Evolutionary conservation across 2,888 invertebrate species (phyloP), one percentile per base, ranked within the genome.

Genomic region (Pollenia amentaria): DNA sequence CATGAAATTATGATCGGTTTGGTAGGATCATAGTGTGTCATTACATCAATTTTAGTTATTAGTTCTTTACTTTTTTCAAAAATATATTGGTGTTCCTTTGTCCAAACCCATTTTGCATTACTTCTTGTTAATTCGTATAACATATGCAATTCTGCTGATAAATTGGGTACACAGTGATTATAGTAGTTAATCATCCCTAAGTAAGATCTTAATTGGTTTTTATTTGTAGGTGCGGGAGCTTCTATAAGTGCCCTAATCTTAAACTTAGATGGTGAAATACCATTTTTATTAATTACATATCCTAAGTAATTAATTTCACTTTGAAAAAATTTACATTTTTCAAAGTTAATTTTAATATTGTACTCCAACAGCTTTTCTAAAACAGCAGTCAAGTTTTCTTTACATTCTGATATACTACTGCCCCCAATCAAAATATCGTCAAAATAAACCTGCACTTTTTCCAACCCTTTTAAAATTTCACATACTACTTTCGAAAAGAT

Each of bases 181-280:
- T 87, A 88, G 67, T 75, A 84, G 46, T 87, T 88, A 16, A 88
- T 44, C 70, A 80, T 72, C 12, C 72, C 79, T n/a, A 79, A 48
- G 16, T 79, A 79, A 2, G 79, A 79, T 46, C 53, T 62, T 38
- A 70, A 42, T 18, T 70, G 51, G 6, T n/a, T 53, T 76, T 78
- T 78, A 64, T 73, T 78, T 14, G n/a, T 8, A 16, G 62, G 70
- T 1, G 14, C 62, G 1, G 78, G 80, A 14, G 67, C 62, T 42
- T 57, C 84, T 60, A 60, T 6, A 29, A 29, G 29, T 29, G 29
- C 29, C 6, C 29, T 42, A 18, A 79, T 12, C 57, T 84, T 79
- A 51, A 1, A 21, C 57, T 55, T 72, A n/a, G 69, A 53, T 4
- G 83, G 77, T 12, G 18, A 40, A 46, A 65, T 62, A 12, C 77